Evolutionary conservation across 2,888 invertebrate genomes (phyloP).

Genomic region (Fissipunctia ypsillon): DNA sequence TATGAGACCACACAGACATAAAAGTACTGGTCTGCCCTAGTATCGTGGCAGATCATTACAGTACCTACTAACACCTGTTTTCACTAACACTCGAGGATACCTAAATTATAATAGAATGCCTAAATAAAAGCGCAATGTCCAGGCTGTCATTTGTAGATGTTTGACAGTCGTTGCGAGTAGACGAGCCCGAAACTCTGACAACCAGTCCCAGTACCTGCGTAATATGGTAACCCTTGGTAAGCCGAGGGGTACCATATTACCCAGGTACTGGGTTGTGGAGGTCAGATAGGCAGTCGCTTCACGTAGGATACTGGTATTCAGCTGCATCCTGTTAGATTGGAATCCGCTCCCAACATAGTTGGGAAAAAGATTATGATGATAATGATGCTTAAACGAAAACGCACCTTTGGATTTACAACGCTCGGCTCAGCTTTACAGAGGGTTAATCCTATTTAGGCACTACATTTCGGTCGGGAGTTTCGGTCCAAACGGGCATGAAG

Average conservation of each 20-base stretch:
- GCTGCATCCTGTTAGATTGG: background rate
- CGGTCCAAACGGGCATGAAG: too few relatives aligned
- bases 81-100: background rate
- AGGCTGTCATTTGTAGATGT: background rate
- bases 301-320: too few relatives aligned
- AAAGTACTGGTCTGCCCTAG: too few relatives aligned
- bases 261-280: too few relatives aligned
- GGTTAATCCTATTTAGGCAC: background rate
- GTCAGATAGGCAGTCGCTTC: too few relatives aligned
- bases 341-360: background rate
- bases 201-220: too few relatives aligned
- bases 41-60: too few relatives aligned
- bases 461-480: background rate
- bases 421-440: background rate
- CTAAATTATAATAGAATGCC: background rate
- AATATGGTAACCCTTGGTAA: too few relatives aligned
- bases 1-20: too few relatives aligned
- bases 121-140: background rate
- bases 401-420: background rate
- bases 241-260: too few relatives aligned
- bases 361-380: background rate
- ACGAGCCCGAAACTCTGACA: too few relatives aligned
- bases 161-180: background rate
- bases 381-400: too few relatives aligned
- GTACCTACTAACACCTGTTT: background rate